These are phyloP conservation scores for Tipula confusa DNA, from an alignment of 2,888 invertebrate species.

Conservation along the genomic window DNA sequence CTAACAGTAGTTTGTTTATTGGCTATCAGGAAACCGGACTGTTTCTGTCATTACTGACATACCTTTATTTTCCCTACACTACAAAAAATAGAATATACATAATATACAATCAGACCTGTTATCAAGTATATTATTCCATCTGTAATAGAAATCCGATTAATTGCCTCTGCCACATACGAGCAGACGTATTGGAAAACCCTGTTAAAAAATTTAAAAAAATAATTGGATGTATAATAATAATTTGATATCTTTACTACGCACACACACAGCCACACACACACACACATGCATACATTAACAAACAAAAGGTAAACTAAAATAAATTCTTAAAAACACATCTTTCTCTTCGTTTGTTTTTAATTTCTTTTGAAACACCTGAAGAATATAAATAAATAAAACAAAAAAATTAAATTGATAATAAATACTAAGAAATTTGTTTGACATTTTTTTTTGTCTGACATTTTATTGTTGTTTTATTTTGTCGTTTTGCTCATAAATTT, in stretches of 20 bases:
- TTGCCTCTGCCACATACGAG: no score
- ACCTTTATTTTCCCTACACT: no score
- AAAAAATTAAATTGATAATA: not conserved
- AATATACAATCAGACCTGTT: no score
- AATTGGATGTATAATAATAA: not conserved
- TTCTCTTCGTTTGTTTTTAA: not conserved
- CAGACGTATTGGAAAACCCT: not conserved
- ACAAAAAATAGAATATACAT: no score
- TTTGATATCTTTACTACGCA: constrained; percentile 6
- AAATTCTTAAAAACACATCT: not conserved
- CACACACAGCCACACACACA: no score
- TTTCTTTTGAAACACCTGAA: constrained; percentile 25
- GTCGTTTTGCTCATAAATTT: constrained; percentile 20
- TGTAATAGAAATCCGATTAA: no score
- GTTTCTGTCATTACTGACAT: no score
- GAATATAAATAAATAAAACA: not conserved
- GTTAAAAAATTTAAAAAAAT: not conserved
- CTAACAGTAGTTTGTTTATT: no score
- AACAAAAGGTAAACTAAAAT: constrained; percentile 4
- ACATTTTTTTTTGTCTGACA: no score
- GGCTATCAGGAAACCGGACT: no score
- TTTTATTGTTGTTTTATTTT: constrained; percentile 12
- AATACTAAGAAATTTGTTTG: constrained; percentile 25
- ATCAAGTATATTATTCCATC: no score
- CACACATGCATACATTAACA: no score